phyloP scores from a whole-genome alignment of 2,113 vertebrate genomes.

The Percopsis transmontana region DNA sequence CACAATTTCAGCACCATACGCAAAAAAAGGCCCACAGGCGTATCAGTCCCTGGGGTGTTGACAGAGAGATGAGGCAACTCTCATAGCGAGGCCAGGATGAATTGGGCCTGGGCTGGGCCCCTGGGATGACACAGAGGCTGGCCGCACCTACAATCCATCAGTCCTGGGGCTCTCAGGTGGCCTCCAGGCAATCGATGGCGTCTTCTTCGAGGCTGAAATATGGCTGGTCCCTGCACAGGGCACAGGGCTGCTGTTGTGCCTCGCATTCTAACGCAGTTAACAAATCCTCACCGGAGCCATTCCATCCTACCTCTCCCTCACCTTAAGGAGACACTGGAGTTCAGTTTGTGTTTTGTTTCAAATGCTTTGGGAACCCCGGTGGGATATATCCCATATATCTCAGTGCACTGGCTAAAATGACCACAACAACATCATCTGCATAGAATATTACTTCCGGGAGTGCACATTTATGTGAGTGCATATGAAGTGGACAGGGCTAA shows the following conservation, averaged over 20 bases:
- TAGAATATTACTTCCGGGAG: no score
- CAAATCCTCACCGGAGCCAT: slow-evolving; percentile 26
- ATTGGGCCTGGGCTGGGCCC: slow-evolving; percentile 30
- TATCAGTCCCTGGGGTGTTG: slow-evolving; percentile 28
- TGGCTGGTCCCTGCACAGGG: slow-evolving; percentile 20
- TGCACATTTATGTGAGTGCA: slow-evolving; percentile 3
- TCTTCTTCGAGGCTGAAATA: slow-evolving; percentile 47
- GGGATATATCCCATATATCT: no score
- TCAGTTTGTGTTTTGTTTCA: slow-evolving; percentile 9
- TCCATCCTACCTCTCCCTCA: slow-evolving; percentile 8
- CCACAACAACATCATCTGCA: no score
- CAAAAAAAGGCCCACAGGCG: slow-evolving; percentile 21
- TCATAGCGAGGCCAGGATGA: slow-evolving; percentile 26
- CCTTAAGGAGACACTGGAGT: slow-evolving; percentile 9
- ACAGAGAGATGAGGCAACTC: slow-evolving; percentile 13
- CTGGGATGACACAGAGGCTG: slow-evolving; percentile 30
- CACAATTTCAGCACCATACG: slow-evolving; percentile 12
- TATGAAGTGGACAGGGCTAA: background rate
- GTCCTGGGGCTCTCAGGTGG: slow-evolving; percentile 33
- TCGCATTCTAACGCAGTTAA: slow-evolving; percentile 49
- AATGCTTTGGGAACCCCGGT: background rate
- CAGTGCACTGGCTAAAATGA: background rate
- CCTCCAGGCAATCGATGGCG: slow-evolving; percentile 46
- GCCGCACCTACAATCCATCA: slow-evolving; percentile 41
- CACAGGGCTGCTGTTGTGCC: slow-evolving; percentile 30